Conservation (phyloP, 2,888 invertebrate species). For the Cataglyphis albicans region DNA sequence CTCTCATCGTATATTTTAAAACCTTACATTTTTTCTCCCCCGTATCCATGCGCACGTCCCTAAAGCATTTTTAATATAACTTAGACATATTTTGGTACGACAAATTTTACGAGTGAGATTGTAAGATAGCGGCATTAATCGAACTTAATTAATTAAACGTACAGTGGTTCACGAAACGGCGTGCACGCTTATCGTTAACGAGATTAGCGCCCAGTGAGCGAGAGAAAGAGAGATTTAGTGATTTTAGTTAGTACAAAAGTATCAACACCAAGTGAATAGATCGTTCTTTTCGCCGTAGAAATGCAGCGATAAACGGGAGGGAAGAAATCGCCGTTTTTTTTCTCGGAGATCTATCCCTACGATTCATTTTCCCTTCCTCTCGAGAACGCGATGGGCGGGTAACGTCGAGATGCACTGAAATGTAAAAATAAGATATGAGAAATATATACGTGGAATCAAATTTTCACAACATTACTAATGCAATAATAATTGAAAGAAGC, state of each 20-base stretch:
- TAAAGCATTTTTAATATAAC: conserved; percentile 62
- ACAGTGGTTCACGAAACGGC: background rate
- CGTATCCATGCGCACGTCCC: background rate
- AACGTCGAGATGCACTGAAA: conserved; percentile 36
- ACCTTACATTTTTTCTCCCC: conserved; percentile 43
- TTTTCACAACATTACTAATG: background rate
- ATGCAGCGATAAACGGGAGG: background rate
- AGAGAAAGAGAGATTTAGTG: conserved; percentile 53
- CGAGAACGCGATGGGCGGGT: conserved; percentile 11
- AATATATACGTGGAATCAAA: conserved; percentile 8
- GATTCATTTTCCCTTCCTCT: conserved; percentile 37
- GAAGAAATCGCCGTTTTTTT: conserved; percentile 2
- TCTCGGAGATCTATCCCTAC: conserved; percentile 2
- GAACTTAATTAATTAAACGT: conserved; percentile 44
- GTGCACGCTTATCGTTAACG: conserved; percentile 6
- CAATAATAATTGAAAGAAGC: background rate
- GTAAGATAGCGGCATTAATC: conserved; percentile 57
- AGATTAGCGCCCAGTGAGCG: conserved; percentile 13
- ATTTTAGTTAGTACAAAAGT: conserved; percentile 60
- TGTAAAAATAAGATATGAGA: conserved; percentile 27
- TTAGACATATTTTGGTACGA: conserved; percentile 76
- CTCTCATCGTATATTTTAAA: conserved; percentile 52
- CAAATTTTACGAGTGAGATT: conserved; percentile 59
- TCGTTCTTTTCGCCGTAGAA: conserved; percentile 8
- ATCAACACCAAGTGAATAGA: conserved; percentile 42